These are phyloP conservation scores for Rhinella marina DNA, from an alignment of 2,797 vertebrate species.

Conservation along the genomic window DNA sequence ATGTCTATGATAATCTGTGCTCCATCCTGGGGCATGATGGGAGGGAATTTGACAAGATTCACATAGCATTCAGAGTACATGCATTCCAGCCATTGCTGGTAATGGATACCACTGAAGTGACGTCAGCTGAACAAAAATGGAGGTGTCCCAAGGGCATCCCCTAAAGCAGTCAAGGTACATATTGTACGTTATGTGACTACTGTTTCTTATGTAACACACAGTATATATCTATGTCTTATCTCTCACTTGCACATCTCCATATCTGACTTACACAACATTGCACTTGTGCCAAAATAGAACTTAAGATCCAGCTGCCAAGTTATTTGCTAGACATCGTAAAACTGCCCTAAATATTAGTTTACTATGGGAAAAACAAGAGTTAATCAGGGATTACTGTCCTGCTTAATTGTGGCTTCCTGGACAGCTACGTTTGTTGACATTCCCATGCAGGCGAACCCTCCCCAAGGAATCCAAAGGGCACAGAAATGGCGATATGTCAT, in stretches of 20 bases:
- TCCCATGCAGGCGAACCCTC: conserved; percentile 11
- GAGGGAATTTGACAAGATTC: not conserved
- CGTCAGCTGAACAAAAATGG: not conserved
- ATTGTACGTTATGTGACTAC: not conserved
- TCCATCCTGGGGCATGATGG: no score
- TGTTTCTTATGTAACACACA: not conserved
- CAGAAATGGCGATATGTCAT: not conserved
- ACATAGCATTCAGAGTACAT: not conserved
- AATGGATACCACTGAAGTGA: not conserved
- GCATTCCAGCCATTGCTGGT: not conserved
- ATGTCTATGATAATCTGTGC: no score
- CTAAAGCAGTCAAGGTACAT: not conserved
- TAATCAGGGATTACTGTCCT: conserved; percentile 25
- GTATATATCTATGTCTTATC: not conserved
- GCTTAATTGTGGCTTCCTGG: conserved; percentile 12
- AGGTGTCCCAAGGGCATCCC: not conserved
- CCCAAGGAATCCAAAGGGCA: conserved; percentile 19
- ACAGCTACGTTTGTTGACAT: not conserved
- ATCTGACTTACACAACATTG: not conserved
- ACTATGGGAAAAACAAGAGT: conserved; percentile 23
- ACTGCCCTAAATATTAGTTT: conserved; percentile 18
- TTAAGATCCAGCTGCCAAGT: not conserved
- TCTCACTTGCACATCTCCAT: not conserved
- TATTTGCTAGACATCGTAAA: conserved; percentile 16
- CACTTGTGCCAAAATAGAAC: not conserved